A percentile compares a stretch with the other conserved stretches of the same genome.
phyloP scores from a whole-genome alignment of 1,140 invertebrate genomes.

The Vollenhovia emeryi region DNA sequence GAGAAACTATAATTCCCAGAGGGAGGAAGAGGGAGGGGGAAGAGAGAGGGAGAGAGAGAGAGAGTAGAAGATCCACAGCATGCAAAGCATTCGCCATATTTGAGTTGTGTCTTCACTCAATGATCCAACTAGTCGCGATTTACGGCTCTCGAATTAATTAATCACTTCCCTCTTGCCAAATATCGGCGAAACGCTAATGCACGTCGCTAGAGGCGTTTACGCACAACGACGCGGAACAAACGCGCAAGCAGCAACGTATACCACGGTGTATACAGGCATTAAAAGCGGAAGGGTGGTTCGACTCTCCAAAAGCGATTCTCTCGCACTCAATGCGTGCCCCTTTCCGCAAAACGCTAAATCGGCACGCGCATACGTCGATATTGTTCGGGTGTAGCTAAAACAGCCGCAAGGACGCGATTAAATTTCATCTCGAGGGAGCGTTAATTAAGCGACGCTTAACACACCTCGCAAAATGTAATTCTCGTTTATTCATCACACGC shows the following conservation, averaged over 20 bases:
- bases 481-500: constrained; percentile 17
- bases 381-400: constrained; percentile 37
- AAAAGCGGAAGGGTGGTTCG: constrained; percentile 13
- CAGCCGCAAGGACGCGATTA: constrained; percentile 3
- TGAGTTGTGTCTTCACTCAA: background rate
- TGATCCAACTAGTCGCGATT: background rate
- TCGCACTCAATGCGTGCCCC: background rate
- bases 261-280: background rate
- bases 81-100: background rate
- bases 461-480: background rate
- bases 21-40: background rate
- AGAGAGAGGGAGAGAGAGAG: background rate
- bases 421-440: constrained; percentile 29
- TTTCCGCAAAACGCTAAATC: constrained; percentile 35
- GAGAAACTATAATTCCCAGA: background rate
- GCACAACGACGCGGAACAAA: background rate
- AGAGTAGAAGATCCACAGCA: background rate
- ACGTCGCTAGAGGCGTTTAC: background rate
- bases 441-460: constrained; percentile 42
- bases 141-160: constrained; percentile 27
- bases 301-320: background rate
- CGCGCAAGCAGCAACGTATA: background rate
- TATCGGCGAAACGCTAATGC: constrained; percentile 27
- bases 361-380: background rate
- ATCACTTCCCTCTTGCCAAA: constrained; percentile 25